Percentiles rank a stretch among this genome's conserved stretches.
Evolutionary conservation across 30 jellyfish, hydroid and myxozoan genomes (phyloP).

Genomic region (Aurelia coerulea): DNA sequence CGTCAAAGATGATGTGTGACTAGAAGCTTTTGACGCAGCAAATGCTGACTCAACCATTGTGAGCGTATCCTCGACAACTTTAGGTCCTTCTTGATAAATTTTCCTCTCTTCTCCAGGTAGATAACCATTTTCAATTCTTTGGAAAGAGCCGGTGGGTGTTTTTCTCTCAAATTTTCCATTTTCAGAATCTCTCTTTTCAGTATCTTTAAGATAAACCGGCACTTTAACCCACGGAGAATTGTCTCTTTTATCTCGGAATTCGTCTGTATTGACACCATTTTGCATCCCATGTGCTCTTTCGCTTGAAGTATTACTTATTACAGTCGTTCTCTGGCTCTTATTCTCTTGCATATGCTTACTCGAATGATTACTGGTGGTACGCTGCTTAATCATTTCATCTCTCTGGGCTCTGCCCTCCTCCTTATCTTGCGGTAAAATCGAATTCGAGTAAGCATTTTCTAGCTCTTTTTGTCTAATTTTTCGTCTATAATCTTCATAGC

Average conservation of each 20-base stretch:
- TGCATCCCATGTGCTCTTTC: neutral
- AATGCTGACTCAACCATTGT: constrained; percentile 61
- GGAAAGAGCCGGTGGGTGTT: constrained; percentile 9
- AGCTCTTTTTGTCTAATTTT: constrained; percentile 45
- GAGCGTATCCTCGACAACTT: constrained; percentile 31
- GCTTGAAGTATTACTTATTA: neutral
- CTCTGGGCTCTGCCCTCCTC: neutral
- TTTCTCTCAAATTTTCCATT: neutral
- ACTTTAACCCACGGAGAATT: constrained; percentile 60
- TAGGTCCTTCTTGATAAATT: neutral
- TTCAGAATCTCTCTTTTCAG: constrained; percentile 8
- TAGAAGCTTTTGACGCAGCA: constrained; percentile 9
- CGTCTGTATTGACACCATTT: neutral
- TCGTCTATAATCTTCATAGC: constrained; percentile 50
- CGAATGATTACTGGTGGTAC: neutral
- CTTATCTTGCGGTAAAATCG: neutral
- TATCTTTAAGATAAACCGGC: constrained; percentile 33
- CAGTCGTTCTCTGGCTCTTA: constrained; percentile 9
- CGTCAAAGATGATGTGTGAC: neutral
- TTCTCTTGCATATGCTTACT: neutral
- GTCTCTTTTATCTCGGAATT: neutral
- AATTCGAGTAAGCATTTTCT: constrained; percentile 13
- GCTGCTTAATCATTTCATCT: neutral
- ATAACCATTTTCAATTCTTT: neutral
- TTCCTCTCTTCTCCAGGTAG: neutral